These are phyloP conservation scores for Phlogophora meticulosa DNA, from an alignment of 2,888 invertebrate genomes.

Conservation along the genomic window DNA sequence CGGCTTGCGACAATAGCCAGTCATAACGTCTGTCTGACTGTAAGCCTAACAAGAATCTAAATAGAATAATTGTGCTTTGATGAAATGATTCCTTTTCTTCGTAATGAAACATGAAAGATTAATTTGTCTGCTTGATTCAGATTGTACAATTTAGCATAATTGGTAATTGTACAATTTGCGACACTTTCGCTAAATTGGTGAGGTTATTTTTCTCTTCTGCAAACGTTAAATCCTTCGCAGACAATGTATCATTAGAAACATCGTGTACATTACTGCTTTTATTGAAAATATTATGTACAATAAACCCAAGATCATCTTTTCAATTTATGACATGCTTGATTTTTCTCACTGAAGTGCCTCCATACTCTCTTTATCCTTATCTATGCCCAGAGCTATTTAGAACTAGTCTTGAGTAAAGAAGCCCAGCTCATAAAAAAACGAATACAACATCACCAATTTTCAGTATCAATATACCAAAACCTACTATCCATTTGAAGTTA, in stretches of 20 bases:
- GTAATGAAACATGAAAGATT: slow-evolving; percentile 19
- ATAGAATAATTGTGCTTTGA: slow-evolving; percentile 52
- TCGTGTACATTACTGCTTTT: too few species aligned
- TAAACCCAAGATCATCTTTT: too few species aligned
- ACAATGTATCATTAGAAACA: neutral
- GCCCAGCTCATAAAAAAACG: too few species aligned
- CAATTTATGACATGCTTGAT: too few species aligned
- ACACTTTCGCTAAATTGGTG: neutral
- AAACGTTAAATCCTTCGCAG: neutral
- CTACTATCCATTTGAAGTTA: slow-evolving; percentile 14
- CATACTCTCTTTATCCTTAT: too few species aligned
- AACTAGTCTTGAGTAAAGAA: too few species aligned
- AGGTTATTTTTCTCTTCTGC: neutral
- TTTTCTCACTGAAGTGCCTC: too few species aligned
- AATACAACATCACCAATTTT: too few species aligned
- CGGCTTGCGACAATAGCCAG: slow-evolving; percentile 8
- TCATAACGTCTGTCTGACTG: slow-evolving; percentile 1
- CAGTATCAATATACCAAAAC: neutral
- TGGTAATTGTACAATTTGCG: neutral
- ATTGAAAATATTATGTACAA: too few species aligned
- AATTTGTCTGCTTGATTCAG: slow-evolving; percentile 2
- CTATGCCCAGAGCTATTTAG: too few species aligned
- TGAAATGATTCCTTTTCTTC: slow-evolving; percentile 42
- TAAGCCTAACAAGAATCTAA: slow-evolving; percentile 12
- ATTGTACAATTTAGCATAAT: neutral